Evolutionary conservation across 2,113 vertebrate genomes (phyloP).

Genomic region (Polypterus senegalus): DNA sequence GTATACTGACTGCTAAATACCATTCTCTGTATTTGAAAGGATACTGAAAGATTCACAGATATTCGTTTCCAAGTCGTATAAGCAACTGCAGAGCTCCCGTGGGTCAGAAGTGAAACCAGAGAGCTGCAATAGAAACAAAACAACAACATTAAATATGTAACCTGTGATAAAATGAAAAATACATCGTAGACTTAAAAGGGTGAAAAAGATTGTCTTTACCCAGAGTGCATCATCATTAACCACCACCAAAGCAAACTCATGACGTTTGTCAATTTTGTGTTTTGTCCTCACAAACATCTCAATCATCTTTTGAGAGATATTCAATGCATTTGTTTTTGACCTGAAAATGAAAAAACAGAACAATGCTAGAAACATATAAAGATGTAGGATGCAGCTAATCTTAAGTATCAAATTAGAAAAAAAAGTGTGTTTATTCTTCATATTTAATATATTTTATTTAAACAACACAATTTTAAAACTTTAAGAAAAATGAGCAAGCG

Average conservation of each 20-base stretch:
- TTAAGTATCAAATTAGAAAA: background rate
- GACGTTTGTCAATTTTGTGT: conserved; percentile 87
- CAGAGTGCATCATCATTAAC: conserved; percentile 83
- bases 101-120: conserved; percentile 93
- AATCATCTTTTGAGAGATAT: conserved; percentile 94
- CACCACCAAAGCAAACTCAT: conserved; percentile 85
- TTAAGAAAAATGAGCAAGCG: too few species aligned
- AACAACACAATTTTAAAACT: too few species aligned
- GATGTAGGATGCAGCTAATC: background rate
- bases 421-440: background rate
- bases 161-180: too few species aligned
- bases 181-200: too few species aligned
- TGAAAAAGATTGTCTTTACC: conserved; percentile 44
- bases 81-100: conserved; percentile 84
- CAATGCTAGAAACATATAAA: rapidly evolving
- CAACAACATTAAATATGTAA: background rate
- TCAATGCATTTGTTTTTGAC: conserved; percentile 81
- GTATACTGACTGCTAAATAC: too few species aligned
- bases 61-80: conserved; percentile 86
- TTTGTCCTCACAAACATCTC: conserved; percentile 96
- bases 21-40: conserved; percentile 35
- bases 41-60: conserved; percentile 90
- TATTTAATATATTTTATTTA: too few species aligned
- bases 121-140: conserved; percentile 40
- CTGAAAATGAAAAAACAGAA: conserved; percentile 27